Evolutionary conservation across 2,888 invertebrate species (phyloP), one percentile per base, ranked within the genome.

Genomic region (Synanthedon tipuliformis): DNA sequence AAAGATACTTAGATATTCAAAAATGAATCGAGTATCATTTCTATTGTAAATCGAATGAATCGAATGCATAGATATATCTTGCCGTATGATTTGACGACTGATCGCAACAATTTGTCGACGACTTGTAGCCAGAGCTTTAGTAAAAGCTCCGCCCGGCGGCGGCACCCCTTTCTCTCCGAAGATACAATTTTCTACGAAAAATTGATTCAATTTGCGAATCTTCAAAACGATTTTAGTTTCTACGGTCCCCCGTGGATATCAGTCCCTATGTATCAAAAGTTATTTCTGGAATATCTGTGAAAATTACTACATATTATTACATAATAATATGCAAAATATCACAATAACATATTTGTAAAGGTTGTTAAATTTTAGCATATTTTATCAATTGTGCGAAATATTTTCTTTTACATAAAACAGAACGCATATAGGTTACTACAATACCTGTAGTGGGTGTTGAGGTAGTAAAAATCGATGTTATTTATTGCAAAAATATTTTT

Each of bases 121-220:
- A 18, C 23, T 23, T 49, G 16, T 16, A 49, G 16, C 34, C 34
- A 49, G 18, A 15, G 49, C 49, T 18, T 49, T 49, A 49, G 16
- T 5, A 16, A 23, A 49, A 49, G 18, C 16, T 49, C 18, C 49
- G 18, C 49, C 49, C 48, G 52, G 34, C 34, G 34, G 34, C 34
- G 34, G 55, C 56, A 51, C 53, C 55, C 59, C 52, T 41, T 41
- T 52, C 52, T 54, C 59, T 45, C 51, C 57, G 63, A 67, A 66
- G 66, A 73, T 74, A 76, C 71, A 77, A 77, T 78, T 78, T 72
- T 68, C 64, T 65, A 60, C 67, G 77, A 78, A 75, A 78, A 79
- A 78, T 77, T 76, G 75, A 80, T 78, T 80, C 79, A 74, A 79
- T 80, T 79, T 78, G 70, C 71, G 69, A 71, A 73, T 71, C 73